Conservation (phyloP, 2,888 invertebrate genomes). For the Rugalucina vietnamica region DNA sequence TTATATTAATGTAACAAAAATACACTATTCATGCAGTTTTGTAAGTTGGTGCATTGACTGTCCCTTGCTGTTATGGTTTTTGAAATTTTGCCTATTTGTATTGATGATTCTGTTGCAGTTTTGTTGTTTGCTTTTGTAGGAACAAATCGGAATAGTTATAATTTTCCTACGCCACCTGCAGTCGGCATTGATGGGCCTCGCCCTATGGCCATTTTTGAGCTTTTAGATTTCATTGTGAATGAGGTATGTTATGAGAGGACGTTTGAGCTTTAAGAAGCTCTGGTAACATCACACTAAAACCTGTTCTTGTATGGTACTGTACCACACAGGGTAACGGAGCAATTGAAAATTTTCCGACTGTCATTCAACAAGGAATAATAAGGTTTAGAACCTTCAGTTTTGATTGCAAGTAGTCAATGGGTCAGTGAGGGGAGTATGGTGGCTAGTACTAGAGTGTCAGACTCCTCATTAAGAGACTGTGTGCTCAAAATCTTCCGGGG, state of each 20-base stretch:
- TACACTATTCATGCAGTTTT: no score
- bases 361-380: no score
- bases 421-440: no score
- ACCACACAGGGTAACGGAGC: no score
- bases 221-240: conserved; percentile 99
- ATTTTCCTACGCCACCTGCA: conserved; percentile 71
- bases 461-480: no score
- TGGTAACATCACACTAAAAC: conserved; percentile 19
- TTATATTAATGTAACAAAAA: no score
- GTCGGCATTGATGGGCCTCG: conserved; percentile 81
- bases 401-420: no score
- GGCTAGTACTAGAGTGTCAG: no score
- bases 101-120: conserved; percentile 59
- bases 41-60: no score
- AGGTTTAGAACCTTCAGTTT: no score
- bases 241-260: conserved; percentile 86
- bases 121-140: conserved; percentile 73
- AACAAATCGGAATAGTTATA: conserved; percentile 78
- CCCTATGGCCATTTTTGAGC: conserved; percentile 99
- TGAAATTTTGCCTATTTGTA: conserved; percentile 50
- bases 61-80: background rate
- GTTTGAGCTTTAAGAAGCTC: background rate
- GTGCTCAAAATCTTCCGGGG: no score
- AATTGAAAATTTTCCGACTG: no score
- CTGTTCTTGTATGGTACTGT: background rate